Base-by-base conservation (phyloP, 2,888 invertebrate species). In the Sarcophaga variegata region DNA sequence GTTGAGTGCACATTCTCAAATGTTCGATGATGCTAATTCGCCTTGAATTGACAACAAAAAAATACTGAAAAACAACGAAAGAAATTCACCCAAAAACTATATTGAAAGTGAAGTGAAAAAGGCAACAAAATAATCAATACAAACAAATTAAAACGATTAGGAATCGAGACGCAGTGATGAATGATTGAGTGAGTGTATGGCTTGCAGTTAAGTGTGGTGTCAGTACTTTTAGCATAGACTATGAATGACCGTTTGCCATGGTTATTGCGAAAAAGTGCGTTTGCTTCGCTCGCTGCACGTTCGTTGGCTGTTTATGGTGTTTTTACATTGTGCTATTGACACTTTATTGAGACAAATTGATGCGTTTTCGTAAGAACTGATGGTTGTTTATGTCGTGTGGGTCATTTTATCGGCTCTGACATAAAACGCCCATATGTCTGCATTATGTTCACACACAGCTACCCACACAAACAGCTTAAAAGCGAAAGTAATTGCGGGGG, bases 291-390 rank as follows among this genome's bases (percentile, higher is more conserved):
- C 59, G 75, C 14, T 78, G 81, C 47, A 74, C 62, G 60, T 60
- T 62, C 20, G 69, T 54, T 49, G 11, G 10, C 49, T 20, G 27
- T 45, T 20, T 75, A 63, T 11, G 75, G 12, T 66, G 49, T 64
- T 45, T 66, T 47, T 54, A 22, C 60, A 71, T 80, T 83, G 66
- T 87, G 88, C 88, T 86, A 87, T 89, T 89, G 89, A 88, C 89
- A 89, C 88, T 88, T 88, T 87, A 87, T 87, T 86, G 88, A 87
- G 89, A 89, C 89, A 89, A 89, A 89, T 89, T 89, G 89, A 86
- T 88, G 89, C 83, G 88, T 87, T 87, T 37, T 84, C 79, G 49
- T 81, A 87, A 81, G 81, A 54, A 54, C 54, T 14, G 17, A 54
- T 17, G 54, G 12, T 14, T 54, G 17, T 54, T 14, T 54, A 54